These are phyloP conservation scores for Saccopteryx leptura DNA, from an alignment of 2,113 vertebrate species.

Conservation along the genomic window DNA sequence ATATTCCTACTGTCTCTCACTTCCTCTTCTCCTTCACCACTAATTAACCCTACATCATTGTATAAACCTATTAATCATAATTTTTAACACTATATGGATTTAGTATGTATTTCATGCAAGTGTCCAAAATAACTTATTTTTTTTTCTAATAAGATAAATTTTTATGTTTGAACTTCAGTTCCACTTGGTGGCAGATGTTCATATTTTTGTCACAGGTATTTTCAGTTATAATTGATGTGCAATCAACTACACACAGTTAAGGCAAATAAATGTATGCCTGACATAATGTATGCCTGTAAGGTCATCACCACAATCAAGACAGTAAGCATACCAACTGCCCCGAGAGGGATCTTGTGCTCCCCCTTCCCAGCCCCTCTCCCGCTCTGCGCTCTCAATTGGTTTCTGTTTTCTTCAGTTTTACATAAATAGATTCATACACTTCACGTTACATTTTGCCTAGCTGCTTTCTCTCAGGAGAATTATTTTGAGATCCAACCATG, in stretches of 20 bases:
- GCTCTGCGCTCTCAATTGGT: background rate
- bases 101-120: background rate
- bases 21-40: background rate
- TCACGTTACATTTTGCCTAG: background rate
- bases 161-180: background rate
- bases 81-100: background rate
- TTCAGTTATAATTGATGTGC: background rate
- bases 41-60: background rate
- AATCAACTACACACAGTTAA: background rate
- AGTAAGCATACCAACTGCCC: accelerated
- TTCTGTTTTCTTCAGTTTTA: background rate
- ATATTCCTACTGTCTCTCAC: background rate
- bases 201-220: background rate
- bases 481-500: background rate
- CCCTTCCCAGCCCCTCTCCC: background rate
- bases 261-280: background rate
- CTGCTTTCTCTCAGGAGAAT: background rate
- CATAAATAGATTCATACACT: background rate
- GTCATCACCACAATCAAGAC: background rate
- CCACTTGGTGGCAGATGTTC: background rate
- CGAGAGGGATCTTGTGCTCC: no score
- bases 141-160: background rate
- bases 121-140: background rate
- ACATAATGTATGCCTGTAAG: background rate
- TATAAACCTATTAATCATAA: background rate